These are phyloP conservation scores for Silurus meridionalis DNA, from an alignment of 2,113 vertebrate species.

Conservation along the genomic window DNA sequence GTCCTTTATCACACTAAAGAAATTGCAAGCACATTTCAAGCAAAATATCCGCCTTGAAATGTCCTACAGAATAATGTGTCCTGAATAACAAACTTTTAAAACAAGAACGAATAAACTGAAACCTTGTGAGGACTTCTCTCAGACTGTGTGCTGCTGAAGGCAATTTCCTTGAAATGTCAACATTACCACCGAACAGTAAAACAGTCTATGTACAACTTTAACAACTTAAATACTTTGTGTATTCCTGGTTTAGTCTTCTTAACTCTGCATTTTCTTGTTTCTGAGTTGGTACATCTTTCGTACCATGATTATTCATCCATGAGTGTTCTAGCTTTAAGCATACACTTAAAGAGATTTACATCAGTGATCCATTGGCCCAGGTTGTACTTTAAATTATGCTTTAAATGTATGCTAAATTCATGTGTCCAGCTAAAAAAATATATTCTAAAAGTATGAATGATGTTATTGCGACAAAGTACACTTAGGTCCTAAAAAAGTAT, in stretches of 20 bases:
- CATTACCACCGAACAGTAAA: not conserved
- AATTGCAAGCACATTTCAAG: not conserved
- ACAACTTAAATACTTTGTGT: not conserved
- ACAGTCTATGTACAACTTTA: not conserved
- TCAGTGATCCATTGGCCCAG: not conserved
- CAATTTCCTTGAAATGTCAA: not conserved
- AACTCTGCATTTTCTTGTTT: not conserved
- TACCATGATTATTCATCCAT: not conserved
- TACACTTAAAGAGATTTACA: not conserved
- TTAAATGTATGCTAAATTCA: not conserved
- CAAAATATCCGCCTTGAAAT: not conserved
- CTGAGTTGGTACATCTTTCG: not conserved
- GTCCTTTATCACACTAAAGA: not conserved
- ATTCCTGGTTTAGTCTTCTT: not conserved
- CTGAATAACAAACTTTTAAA: not conserved
- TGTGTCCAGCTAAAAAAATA: not conserved
- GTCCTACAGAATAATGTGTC: not conserved
- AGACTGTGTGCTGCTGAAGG: not conserved
- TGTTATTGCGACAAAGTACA: not conserved
- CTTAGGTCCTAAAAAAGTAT: not conserved
- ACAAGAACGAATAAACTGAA: not conserved
- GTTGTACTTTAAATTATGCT: not conserved
- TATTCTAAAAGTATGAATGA: not conserved
- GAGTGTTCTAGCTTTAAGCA: not conserved
- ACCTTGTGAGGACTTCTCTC: not conserved